Conservation (phyloP, 2,113 vertebrate species). For the Chiloscyllium plagiosum region DNA sequence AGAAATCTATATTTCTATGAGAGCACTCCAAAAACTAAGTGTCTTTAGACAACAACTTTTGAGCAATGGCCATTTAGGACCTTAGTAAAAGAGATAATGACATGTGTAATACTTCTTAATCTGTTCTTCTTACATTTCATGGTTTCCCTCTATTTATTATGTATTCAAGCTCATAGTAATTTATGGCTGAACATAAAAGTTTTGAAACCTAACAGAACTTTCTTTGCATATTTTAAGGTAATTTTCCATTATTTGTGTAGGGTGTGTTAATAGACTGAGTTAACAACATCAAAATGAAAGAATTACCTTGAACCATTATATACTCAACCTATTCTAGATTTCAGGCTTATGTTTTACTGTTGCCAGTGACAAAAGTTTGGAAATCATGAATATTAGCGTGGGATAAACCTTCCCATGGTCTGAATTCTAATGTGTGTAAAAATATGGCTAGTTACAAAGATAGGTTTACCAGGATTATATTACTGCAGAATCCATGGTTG, state of each 20-base stretch:
- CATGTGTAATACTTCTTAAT: background rate
- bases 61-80: background rate
- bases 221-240: background rate
- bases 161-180: background rate
- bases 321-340: background rate
- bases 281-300: background rate
- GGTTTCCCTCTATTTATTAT: background rate
- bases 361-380: background rate
- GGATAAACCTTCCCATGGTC: background rate
- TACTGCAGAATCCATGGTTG: background rate
- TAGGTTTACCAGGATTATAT: background rate
- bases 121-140: background rate
- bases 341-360: background rate
- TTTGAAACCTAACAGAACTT: background rate
- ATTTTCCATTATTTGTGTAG: background rate
- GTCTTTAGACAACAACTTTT: background rate
- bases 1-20: background rate
- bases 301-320: too few relatives aligned
- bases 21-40: background rate
- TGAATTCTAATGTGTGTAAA: background rate
- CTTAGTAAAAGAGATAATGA: background rate
- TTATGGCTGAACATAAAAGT: background rate
- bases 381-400: background rate
- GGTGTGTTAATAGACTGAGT: background rate
- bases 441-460: background rate